Conservation (phyloP, 1,140 invertebrate genomes). For the Melipona quadrifasciata region DNA sequence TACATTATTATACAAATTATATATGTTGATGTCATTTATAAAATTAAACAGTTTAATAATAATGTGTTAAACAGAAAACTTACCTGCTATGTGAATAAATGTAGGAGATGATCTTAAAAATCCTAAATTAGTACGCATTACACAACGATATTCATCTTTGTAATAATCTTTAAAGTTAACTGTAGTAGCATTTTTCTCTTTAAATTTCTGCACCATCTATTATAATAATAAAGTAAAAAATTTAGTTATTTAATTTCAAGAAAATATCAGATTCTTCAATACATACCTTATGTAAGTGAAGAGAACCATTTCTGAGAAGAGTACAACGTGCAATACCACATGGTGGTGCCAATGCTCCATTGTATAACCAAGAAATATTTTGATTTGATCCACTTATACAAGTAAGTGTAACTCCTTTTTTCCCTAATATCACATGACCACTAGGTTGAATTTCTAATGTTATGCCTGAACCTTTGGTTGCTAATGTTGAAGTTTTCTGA, state of each 20-base stretch:
- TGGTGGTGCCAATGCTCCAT: slow-evolving; percentile 73
- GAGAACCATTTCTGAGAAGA: slow-evolving; percentile 74
- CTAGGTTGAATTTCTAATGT: slow-evolving; percentile 74
- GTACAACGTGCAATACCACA: slow-evolving; percentile 72
- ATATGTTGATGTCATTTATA: neutral
- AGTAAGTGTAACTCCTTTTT: slow-evolving; percentile 73
- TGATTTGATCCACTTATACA: slow-evolving; percentile 70
- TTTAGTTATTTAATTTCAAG: slow-evolving; percentile 44
- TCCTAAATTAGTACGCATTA: slow-evolving; percentile 73
- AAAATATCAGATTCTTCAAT: neutral
- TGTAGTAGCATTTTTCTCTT: slow-evolving; percentile 67
- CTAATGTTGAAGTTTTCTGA: slow-evolving; percentile 57
- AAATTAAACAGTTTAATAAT: neutral
- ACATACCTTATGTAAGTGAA: slow-evolving; percentile 76
- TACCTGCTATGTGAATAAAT: slow-evolving; percentile 76
- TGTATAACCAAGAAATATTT: slow-evolving; percentile 75
- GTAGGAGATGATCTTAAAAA: slow-evolving; percentile 74
- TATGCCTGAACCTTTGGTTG: slow-evolving; percentile 59
- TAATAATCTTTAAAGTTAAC: slow-evolving; percentile 54
- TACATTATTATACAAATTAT: no score
- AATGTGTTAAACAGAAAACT: slow-evolving; percentile 7
- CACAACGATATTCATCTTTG: slow-evolving; percentile 77
- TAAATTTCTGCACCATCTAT: slow-evolving; percentile 73
- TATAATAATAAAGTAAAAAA: neutral
- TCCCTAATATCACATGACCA: slow-evolving; percentile 75